Evolutionary conservation across 2,888 invertebrate species (phyloP).

Genomic region (Galerucella nymphaeae): DNA sequence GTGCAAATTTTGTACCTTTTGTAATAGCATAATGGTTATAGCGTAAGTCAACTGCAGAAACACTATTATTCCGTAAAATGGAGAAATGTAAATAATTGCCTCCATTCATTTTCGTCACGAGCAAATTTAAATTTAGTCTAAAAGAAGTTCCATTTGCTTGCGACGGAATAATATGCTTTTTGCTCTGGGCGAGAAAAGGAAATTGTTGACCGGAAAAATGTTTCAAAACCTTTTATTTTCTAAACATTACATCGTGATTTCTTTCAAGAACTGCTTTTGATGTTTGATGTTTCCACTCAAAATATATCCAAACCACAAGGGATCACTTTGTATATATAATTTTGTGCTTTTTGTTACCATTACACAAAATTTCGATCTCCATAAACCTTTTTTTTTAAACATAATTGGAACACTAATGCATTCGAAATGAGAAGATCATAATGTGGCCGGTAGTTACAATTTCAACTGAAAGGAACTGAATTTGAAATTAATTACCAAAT

Average conservation of each 20-base stretch:
- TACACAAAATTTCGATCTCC: too few species aligned
- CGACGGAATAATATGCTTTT: background rate
- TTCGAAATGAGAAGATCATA: too few species aligned
- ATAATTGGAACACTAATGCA: too few species aligned
- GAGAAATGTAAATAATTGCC: constrained; percentile 32
- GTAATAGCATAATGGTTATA: constrained; percentile 2
- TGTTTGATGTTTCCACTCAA: background rate
- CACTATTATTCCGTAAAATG: constrained; percentile 23
- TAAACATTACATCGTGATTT: background rate
- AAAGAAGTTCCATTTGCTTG: constrained; percentile 24
- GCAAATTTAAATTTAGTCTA: constrained; percentile 20
- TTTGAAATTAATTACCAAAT: too few species aligned
- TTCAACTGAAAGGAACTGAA: too few species aligned
- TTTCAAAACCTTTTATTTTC: background rate
- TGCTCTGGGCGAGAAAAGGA: constrained; percentile 8
- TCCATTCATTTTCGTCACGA: constrained; percentile 29
- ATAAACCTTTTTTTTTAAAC: too few species aligned
- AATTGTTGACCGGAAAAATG: background rate
- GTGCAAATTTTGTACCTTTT: constrained; percentile 3
- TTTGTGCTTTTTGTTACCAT: too few species aligned
- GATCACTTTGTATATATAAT: too few species aligned
- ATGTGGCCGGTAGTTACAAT: too few species aligned
- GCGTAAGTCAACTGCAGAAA: constrained; percentile 30
- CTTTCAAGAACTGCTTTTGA: background rate
- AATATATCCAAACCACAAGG: background rate